phyloP scores from a whole-genome alignment of 2,888 invertebrate species.

The Dyspetes luteomarginatus region DNA sequence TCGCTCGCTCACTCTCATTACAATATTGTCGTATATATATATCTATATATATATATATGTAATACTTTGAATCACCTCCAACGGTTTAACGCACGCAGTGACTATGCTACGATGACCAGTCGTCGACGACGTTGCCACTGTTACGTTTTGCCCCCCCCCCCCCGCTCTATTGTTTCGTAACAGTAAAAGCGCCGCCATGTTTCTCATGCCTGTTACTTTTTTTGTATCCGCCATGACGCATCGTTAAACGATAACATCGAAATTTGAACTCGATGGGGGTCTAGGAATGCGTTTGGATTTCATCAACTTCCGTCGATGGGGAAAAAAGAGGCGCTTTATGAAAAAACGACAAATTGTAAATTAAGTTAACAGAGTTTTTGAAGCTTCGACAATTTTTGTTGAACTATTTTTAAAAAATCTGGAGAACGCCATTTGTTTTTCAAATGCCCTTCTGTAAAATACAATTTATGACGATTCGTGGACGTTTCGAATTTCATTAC shows the following conservation, averaged over 20 bases:
- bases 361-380: too few species aligned
- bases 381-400: too few species aligned
- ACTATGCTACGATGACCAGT: conserved; percentile 53
- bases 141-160: not conserved
- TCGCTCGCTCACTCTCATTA: conserved; percentile 3
- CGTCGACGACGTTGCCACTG: conserved; percentile 63
- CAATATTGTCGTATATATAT: not conserved
- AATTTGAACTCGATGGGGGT: not conserved
- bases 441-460: too few species aligned
- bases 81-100: conserved; percentile 29
- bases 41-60: conserved; percentile 1
- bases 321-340: too few species aligned
- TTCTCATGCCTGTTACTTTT: not conserved
- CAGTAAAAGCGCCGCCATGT: conserved; percentile 36
- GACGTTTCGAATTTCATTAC: too few species aligned
- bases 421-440: too few species aligned
- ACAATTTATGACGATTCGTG: too few species aligned
- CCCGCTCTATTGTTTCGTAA: conserved; percentile 36
- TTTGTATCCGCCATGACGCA: not conserved
- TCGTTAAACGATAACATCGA: not conserved
- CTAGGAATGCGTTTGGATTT: too few species aligned
- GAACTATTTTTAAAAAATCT: too few species aligned
- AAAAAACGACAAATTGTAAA: too few species aligned
- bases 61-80: conserved; percentile 17
- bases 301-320: too few species aligned